Evolutionary conservation across 2,113 vertebrate genomes (phyloP).

Genomic region (Trachemys scripta): DNA sequence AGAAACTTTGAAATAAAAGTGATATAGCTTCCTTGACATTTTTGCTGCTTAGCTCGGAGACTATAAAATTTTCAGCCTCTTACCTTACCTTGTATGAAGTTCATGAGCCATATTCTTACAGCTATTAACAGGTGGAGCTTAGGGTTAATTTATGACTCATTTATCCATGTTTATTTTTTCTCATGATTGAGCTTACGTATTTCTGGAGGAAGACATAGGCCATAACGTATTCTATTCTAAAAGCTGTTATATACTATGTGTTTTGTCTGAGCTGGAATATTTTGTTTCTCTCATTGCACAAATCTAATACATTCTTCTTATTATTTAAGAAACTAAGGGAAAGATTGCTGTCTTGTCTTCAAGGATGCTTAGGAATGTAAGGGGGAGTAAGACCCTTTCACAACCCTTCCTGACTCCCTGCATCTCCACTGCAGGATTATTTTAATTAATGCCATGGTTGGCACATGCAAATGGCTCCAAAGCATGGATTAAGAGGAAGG

Average conservation of each 20-base stretch:
- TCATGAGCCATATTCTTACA: constrained; percentile 21
- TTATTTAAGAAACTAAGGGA: not conserved
- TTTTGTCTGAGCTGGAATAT: constrained; percentile 18
- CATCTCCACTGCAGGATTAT: not conserved
- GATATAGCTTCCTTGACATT: constrained; percentile 58
- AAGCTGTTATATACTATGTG: not conserved
- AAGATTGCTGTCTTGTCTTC: not conserved
- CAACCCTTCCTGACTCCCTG: not conserved
- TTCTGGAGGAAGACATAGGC: constrained; percentile 42
- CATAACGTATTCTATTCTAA: constrained; percentile 31
- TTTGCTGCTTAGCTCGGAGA: constrained; percentile 55
- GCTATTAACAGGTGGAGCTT: constrained; percentile 56
- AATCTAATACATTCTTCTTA: not conserved
- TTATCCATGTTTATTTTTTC: constrained; percentile 65
- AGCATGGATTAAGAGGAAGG: not conserved
- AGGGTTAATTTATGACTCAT: constrained; percentile 60
- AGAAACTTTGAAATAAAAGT: constrained; percentile 68
- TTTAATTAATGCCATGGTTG: not conserved
- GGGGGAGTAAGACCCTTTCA: not conserved
- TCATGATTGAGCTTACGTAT: constrained; percentile 55
- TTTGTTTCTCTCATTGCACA: not conserved
- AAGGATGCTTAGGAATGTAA: not conserved
- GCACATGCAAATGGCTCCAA: not conserved
- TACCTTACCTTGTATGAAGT: constrained; percentile 66
- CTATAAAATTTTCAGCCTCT: constrained; percentile 49